These are phyloP conservation scores for Brachionus manjavacas DNA, from an alignment of 1,140 invertebrate genomes.

Conservation along the genomic window DNA sequence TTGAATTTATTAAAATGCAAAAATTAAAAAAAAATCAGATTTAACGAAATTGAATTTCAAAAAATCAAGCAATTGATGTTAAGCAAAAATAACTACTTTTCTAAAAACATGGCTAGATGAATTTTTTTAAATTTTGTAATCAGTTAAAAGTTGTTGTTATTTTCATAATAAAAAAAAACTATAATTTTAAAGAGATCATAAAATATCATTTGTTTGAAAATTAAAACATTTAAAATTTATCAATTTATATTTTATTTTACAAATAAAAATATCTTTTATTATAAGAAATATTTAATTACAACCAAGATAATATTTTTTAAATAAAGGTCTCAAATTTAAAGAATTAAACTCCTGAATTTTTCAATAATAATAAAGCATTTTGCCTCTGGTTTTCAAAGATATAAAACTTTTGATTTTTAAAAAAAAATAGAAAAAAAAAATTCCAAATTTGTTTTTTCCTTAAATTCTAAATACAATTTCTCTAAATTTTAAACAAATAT, in stretches of 20 bases:
- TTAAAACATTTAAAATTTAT: not conserved
- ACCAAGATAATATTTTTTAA: not conserved
- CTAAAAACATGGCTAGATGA: too few relatives aligned
- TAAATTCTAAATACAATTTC: not conserved
- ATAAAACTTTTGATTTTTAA: not conserved
- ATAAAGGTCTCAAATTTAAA: not conserved
- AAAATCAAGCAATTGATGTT: too few relatives aligned
- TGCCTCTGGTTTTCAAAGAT: not conserved
- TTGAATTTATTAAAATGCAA: too few relatives aligned
- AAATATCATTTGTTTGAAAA: not conserved
- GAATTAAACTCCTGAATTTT: not conserved
- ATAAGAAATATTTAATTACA: not conserved
- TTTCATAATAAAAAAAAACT: too few relatives aligned
- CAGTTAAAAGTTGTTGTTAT: too few relatives aligned
- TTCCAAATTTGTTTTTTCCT: not conserved
- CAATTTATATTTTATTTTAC: not conserved
- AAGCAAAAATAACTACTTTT: too few relatives aligned
- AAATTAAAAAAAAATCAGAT: too few relatives aligned
- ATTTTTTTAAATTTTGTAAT: too few relatives aligned
- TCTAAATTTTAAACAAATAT: constrained; percentile 4
- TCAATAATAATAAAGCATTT: not conserved
- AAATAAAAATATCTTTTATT: not conserved
- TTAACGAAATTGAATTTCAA: too few relatives aligned
- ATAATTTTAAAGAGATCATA: too few relatives aligned
- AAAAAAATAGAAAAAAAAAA: not conserved